These are phyloP conservation scores for Petrolisthes manimaculis DNA, from an alignment of 2,888 invertebrate species.

Conservation along the genomic window DNA sequence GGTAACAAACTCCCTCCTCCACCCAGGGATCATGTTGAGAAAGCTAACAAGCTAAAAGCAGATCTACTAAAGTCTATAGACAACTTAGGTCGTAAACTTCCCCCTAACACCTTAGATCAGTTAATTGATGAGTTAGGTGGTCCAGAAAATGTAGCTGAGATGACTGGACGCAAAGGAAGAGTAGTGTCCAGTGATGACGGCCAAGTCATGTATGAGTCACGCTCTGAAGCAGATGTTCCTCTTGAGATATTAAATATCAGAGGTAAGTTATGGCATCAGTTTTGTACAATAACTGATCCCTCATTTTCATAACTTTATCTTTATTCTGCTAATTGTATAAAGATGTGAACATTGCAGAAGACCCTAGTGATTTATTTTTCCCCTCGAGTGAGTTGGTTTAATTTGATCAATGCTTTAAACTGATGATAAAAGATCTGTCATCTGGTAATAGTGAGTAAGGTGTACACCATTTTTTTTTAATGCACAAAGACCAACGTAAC, in stretches of 20 bases:
- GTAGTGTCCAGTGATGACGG: slow-evolving; percentile 95
- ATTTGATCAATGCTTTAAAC: too few relatives aligned
- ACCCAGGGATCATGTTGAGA: slow-evolving; percentile 81
- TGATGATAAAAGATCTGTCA: too few relatives aligned
- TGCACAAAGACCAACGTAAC: too few relatives aligned
- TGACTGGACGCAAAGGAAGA: slow-evolving; percentile 96
- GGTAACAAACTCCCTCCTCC: slow-evolving; percentile 48
- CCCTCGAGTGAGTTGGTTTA: too few relatives aligned
- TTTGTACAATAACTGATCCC: too few relatives aligned
- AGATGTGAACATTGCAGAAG: too few relatives aligned
- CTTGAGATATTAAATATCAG: slow-evolving; percentile 93
- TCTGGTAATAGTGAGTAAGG: too few relatives aligned
- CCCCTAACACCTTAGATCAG: slow-evolving; percentile 98
- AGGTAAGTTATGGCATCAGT: slow-evolving; percentile 28
- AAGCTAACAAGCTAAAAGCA: slow-evolving; percentile 93
- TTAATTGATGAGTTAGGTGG: slow-evolving; percentile 98
- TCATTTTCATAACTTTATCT: too few relatives aligned
- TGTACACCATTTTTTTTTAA: too few relatives aligned
- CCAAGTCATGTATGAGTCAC: slow-evolving; percentile 91
- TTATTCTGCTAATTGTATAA: too few relatives aligned
- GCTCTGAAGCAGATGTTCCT: slow-evolving; percentile 94
- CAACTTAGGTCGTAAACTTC: slow-evolving; percentile 85
- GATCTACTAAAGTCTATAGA: slow-evolving; percentile 89
- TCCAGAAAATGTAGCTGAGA: slow-evolving; percentile 84
- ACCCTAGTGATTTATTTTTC: too few relatives aligned